These are phyloP conservation scores for Pygoscelis antarcticus DNA, from an alignment of 2,113 vertebrate genomes.

Conservation along the genomic window DNA sequence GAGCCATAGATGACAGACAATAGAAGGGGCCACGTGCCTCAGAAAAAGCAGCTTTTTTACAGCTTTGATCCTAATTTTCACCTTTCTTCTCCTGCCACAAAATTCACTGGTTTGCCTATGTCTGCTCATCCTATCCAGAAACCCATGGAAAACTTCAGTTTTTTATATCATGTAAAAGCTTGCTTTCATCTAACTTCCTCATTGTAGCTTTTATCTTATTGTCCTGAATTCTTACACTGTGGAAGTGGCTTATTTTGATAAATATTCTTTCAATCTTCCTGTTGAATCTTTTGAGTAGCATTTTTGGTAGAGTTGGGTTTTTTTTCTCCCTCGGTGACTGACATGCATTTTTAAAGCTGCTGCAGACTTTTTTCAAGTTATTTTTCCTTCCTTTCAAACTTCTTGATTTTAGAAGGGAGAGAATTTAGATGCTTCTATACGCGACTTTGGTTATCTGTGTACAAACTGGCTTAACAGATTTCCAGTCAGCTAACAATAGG, in stretches of 20 bases:
- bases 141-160: background rate
- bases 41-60: background rate
- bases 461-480: conserved; percentile 61
- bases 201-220: background rate
- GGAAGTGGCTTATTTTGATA: background rate
- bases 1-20: background rate
- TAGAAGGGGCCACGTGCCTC: background rate
- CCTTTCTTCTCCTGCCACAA: background rate
- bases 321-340: background rate
- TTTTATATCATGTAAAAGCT: background rate
- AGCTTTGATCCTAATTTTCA: background rate
- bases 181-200: background rate
- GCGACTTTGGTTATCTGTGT: conserved; percentile 17
- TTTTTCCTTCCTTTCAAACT: background rate
- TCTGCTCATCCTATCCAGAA: background rate
- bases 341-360: background rate
- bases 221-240: background rate
- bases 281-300: background rate
- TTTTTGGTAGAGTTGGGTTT: background rate
- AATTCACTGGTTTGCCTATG: background rate
- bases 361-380: background rate
- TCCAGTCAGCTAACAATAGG: background rate
- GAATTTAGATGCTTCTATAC: background rate
- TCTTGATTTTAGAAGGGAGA: background rate
- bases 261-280: background rate